phyloP scores from a whole-genome alignment of 2,888 invertebrate species.

The Netelia inedita region DNA sequence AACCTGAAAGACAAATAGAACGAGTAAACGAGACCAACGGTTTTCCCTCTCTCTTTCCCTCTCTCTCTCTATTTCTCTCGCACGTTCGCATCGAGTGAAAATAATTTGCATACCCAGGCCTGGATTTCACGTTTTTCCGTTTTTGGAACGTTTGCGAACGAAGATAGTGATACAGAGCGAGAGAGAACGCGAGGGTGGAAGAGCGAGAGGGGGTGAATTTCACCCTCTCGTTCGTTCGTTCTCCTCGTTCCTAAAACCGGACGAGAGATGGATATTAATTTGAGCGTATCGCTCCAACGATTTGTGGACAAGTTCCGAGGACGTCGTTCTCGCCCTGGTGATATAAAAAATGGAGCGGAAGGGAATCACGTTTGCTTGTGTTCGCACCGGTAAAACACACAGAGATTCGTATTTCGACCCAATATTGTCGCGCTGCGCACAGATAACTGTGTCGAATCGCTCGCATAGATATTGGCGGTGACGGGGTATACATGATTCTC shows the following conservation, averaged over 20 bases:
- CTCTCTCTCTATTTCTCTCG: neutral
- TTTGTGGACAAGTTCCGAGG: conserved; percentile 55
- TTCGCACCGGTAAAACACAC: neutral
- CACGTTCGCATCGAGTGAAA: conserved; percentile 48
- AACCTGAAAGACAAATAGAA: conserved; percentile 55
- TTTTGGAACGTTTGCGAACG: neutral
- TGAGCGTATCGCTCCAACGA: conserved; percentile 58
- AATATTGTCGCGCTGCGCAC: neutral
- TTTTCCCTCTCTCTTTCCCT: conserved; percentile 11
- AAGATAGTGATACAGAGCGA: neutral
- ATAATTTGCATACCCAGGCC: conserved; percentile 55
- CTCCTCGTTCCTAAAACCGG: conserved; percentile 18
- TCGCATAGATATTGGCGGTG: conserved; percentile 8
- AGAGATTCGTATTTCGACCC: neutral
- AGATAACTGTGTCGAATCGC: conserved; percentile 29
- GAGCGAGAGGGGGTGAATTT: conserved; percentile 3
- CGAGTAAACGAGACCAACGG: conserved; percentile 47
- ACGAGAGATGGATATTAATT: conserved; percentile 57
- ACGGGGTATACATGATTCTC: conserved; percentile 18
- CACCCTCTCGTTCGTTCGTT: neutral
- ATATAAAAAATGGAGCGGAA: conserved; percentile 55
- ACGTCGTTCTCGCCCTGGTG: neutral
- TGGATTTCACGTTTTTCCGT: conserved; percentile 20
- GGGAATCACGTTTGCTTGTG: neutral
- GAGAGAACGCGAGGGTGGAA: neutral